Evolutionary conservation across 1,140 invertebrate genomes (phyloP).

Genomic region (Danaus melanippus): DNA sequence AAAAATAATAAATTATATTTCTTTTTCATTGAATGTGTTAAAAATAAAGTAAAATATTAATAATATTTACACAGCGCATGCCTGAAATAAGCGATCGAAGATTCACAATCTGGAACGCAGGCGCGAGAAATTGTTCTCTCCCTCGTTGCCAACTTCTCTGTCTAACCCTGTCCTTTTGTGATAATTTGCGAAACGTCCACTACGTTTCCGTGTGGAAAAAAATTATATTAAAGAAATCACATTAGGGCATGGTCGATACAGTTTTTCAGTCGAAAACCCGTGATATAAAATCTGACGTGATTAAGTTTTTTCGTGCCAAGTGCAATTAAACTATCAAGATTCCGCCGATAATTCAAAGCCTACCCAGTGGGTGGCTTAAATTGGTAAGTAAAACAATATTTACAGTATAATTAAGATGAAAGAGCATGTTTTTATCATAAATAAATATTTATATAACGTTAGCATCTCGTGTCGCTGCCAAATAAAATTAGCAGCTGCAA

Average conservation of each 20-base stretch:
- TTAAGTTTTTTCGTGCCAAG: conserved; percentile 69
- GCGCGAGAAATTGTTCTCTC: conserved; percentile 6
- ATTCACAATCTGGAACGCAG: conserved; percentile 15
- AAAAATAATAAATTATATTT: no score
- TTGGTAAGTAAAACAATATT: conserved; percentile 54
- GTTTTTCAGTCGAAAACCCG: conserved; percentile 57
- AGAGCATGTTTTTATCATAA: conserved; percentile 9
- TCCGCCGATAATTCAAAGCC: conserved; percentile 71
- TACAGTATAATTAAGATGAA: conserved; percentile 8
- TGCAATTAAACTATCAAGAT: conserved; percentile 72
- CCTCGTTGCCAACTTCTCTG: conserved; percentile 11
- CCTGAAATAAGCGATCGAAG: conserved; percentile 37
- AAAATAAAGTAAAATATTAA: no score
- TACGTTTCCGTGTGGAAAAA: conserved; percentile 49
- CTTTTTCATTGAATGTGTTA: no score
- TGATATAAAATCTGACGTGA: conserved; percentile 59
- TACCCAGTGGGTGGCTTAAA: conserved; percentile 72
- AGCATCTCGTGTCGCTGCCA: no score
- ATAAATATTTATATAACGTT: conserved; percentile 11
- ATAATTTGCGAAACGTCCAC: conserved; percentile 57
- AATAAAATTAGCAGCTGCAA: no score
- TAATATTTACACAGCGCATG: conserved; percentile 29
- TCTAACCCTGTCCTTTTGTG: conserved; percentile 55
- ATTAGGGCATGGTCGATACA: conserved; percentile 68
- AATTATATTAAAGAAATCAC: conserved; percentile 49